These are phyloP conservation scores for Protula sp. DNA, from an alignment of 2,888 invertebrate species.

Conservation along the genomic window DNA sequence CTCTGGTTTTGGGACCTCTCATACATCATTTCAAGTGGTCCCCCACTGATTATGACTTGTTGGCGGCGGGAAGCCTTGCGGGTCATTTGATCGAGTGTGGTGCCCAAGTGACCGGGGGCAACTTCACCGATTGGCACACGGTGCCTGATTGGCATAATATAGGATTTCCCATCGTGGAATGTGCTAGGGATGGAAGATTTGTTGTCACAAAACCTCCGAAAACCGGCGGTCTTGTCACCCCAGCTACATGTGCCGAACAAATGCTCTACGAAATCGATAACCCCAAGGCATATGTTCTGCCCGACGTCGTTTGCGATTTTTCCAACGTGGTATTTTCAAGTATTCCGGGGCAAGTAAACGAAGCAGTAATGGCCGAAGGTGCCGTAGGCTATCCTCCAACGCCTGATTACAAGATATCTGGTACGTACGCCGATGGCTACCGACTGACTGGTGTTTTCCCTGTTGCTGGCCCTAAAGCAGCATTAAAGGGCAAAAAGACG, in stretches of 20 bases:
- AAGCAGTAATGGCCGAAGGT: conserved; percentile 52
- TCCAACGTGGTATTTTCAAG: conserved; percentile 47
- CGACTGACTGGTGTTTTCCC: conserved; percentile 53
- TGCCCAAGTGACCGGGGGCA: conserved; percentile 57
- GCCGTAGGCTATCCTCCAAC: conserved; percentile 54
- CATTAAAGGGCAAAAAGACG: conserved; percentile 53
- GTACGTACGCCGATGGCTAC: conserved; percentile 56
- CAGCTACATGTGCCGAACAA: conserved; percentile 56
- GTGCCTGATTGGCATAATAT: conserved; percentile 52
- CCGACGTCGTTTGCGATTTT: conserved; percentile 57
- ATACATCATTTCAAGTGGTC: conserved; percentile 56
- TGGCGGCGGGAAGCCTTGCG: conserved; percentile 55
- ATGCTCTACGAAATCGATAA: conserved; percentile 57
- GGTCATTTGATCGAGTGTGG: conserved; percentile 59
- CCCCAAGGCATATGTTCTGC: conserved; percentile 54
- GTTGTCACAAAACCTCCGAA: conserved; percentile 54
- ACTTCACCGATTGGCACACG: conserved; percentile 57
- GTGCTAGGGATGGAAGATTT: conserved; percentile 50
- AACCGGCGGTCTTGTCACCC: conserved; percentile 55
- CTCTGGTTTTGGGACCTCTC: conserved; percentile 55
- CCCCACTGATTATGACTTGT: conserved; percentile 49
- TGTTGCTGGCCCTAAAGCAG: conserved; percentile 53
- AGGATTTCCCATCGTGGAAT: conserved; percentile 57
- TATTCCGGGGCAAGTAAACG: conserved; percentile 16
- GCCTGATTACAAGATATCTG: conserved; percentile 54